Base-by-base conservation (phyloP, 92 coral and sea anemone genomes). In the Umimayanthus kanabou region DNA sequence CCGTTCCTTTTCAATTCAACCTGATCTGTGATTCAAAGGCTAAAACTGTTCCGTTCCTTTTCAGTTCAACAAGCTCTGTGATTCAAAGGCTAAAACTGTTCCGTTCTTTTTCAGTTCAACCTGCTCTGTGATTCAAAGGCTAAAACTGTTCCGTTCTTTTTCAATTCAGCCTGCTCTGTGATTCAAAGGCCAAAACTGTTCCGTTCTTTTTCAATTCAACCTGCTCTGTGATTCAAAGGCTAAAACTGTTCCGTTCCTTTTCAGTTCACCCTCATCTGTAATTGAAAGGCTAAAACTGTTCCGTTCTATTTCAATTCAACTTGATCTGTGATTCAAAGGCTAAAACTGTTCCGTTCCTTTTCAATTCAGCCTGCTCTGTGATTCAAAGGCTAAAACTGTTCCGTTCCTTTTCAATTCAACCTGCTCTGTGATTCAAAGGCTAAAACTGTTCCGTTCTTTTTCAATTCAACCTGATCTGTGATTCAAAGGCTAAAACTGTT, bases 391-490 rank as follows among this genome's bases (percentile, higher is more conserved):
- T n/a, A n/a, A n/a, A n/a, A n/a, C n/a, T n/a, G n/a, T n/a, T n/a
- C n/a, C n/a, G n/a, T n/a, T n/a, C n/a, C n/a, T n/a, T 47, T n/a
- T 11, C 73, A 82, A 77, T 82, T 69, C 49, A 82, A 82, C 65
- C 75, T 82, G 61, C 43, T 82, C 25, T 82, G 86, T 66, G 86
- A 69, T 33, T 33, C 37, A 33, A 33, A 0, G 1, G 49, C 49
- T 45, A 45, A 9, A 14, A 30, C 6, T 37, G n/a, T 43, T 29
- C 18, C 33, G 40, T 73, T 73, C 43, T 3, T 4, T 47, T n/a
- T 23, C 73, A 82, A 77, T 82, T 69, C 49, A 82, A 82, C 65
- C 75, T 82, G 61, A 69, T 82, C 25, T 82, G 86, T 66, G 86
- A 69, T 33, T 33, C 37, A 33, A 33, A 33, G 49, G 49, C 49